phyloP scores from a whole-genome alignment of 2,888 invertebrate species.

The Baccha elongata region DNA sequence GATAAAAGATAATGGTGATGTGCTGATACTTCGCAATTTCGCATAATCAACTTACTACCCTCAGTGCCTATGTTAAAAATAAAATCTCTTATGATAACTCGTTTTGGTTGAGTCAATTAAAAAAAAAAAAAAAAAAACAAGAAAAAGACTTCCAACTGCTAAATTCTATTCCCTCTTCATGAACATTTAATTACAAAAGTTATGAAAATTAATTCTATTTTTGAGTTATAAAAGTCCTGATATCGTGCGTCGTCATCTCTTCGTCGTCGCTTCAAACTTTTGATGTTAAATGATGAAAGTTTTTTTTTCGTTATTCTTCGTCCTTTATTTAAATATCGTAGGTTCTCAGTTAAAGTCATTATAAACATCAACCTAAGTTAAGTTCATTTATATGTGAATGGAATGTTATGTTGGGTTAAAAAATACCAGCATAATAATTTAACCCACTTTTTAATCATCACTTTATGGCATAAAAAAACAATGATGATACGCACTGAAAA shows the following conservation, averaged over 20 bases:
- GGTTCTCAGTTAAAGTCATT: neutral
- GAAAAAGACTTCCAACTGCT: neutral
- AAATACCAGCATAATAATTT: conserved; percentile 4
- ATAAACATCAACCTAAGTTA: neutral
- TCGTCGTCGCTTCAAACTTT: conserved; percentile 16
- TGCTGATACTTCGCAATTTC: too few relatives aligned
- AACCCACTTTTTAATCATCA: neutral
- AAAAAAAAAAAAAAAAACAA: too few relatives aligned
- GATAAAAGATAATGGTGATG: too few relatives aligned
- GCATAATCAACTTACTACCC: too few relatives aligned
- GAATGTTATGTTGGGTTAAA: conserved; percentile 4
- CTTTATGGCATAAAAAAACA: neutral
- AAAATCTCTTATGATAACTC: neutral
- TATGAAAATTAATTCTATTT: conserved; percentile 51
- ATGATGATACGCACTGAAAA: conserved; percentile 28
- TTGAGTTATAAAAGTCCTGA: conserved; percentile 12
- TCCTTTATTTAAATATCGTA: conserved; percentile 19
- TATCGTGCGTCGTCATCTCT: conserved; percentile 10
- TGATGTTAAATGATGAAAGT: conserved; percentile 21
- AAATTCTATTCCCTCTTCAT: conserved; percentile 1
- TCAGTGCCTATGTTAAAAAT: too few relatives aligned
- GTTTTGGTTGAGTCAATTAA: conserved; percentile 11
- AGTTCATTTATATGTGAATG: neutral
- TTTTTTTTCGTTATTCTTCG: neutral
- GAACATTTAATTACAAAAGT: conserved; percentile 46